phyloP scores from a whole-genome alignment of 2,888 invertebrate genomes.

The Hirtodrosophila histrioides region DNA sequence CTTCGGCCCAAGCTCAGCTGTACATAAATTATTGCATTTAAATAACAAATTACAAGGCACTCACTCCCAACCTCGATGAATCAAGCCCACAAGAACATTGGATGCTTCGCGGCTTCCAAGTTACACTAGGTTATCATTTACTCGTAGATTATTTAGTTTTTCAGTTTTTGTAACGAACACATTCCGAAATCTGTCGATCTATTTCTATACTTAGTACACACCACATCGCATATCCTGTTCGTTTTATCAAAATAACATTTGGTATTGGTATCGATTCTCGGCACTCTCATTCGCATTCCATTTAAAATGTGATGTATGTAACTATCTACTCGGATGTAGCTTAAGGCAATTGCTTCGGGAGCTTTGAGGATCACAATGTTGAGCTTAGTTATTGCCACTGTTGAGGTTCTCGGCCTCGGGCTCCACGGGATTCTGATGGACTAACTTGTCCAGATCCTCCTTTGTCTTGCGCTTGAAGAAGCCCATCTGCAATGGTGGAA shows the following conservation, averaged over 20 bases:
- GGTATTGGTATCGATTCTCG: conserved; percentile 26
- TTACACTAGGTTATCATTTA: conserved; percentile 42
- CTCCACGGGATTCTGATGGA: conserved; percentile 74
- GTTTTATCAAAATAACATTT: conserved; percentile 8
- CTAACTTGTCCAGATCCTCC: conserved; percentile 84
- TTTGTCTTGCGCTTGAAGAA: conserved; percentile 85
- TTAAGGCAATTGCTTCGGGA: conserved; percentile 19
- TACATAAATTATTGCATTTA: conserved; percentile 33
- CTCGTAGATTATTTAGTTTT: conserved; percentile 1
- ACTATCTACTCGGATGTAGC: conserved; percentile 12
- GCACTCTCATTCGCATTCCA: conserved; percentile 11
- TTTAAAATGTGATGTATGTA: conserved; percentile 47
- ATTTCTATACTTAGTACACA: conserved; percentile 13
- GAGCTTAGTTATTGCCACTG: conserved; percentile 60
- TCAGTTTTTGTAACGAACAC: conserved; percentile 11
- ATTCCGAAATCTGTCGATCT: conserved; percentile 2
- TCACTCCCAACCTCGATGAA: conserved; percentile 15
- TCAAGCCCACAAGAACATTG: conserved; percentile 52
- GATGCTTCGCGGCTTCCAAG: conserved; percentile 46
- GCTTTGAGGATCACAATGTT: conserved; percentile 50
- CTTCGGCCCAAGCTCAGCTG: conserved; percentile 21
- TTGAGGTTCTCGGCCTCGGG: conserved; percentile 81
- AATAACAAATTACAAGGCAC: conserved; percentile 58
- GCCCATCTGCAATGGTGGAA: conserved; percentile 79
- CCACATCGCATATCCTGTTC: conserved; percentile 13